Evolutionary conservation across 2,888 invertebrate species (phyloP).

Genomic region (Keiferia lycopersicella): DNA sequence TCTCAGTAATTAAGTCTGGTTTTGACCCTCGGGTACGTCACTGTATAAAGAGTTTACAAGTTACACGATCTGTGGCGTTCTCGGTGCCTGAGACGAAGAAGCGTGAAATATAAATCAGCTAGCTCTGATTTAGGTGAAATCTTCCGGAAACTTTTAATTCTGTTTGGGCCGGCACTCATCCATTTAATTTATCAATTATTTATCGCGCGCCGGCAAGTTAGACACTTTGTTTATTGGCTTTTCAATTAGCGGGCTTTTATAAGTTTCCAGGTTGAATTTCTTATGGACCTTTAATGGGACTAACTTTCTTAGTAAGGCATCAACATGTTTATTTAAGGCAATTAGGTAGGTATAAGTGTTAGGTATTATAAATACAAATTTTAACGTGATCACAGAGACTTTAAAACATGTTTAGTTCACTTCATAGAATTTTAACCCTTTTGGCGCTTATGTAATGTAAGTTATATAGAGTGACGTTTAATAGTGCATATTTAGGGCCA

Average conservation of each 20-base stretch:
- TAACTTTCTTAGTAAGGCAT: no score
- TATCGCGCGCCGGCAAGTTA: slow-evolving; percentile 60
- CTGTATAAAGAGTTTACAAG: not conserved
- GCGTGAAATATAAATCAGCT: slow-evolving; percentile 75
- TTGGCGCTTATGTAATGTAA: no score
- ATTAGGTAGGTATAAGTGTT: no score
- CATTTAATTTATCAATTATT: slow-evolving; percentile 74
- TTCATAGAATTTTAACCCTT: no score
- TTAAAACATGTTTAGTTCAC: no score
- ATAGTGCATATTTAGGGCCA: no score
- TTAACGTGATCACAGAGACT: no score
- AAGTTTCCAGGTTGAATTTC: slow-evolving; percentile 23
- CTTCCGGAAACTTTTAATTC: slow-evolving; percentile 73
- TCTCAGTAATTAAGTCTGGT: no score
- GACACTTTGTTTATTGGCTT: slow-evolving; percentile 65
- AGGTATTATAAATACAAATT: no score
- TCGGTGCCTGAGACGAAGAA: slow-evolving; percentile 58
- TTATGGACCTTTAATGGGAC: slow-evolving; percentile 33
- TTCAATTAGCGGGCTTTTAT: slow-evolving; percentile 55
- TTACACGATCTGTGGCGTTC: slow-evolving; percentile 29
- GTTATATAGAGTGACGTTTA: no score
- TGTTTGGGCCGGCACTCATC: slow-evolving; percentile 58
- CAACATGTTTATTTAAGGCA: no score
- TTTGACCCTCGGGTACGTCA: no score
- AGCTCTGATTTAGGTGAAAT: slow-evolving; percentile 69